Evolutionary conservation across 2,888 invertebrate genomes (phyloP).

Genomic region (Acholoe squamosa): DNA sequence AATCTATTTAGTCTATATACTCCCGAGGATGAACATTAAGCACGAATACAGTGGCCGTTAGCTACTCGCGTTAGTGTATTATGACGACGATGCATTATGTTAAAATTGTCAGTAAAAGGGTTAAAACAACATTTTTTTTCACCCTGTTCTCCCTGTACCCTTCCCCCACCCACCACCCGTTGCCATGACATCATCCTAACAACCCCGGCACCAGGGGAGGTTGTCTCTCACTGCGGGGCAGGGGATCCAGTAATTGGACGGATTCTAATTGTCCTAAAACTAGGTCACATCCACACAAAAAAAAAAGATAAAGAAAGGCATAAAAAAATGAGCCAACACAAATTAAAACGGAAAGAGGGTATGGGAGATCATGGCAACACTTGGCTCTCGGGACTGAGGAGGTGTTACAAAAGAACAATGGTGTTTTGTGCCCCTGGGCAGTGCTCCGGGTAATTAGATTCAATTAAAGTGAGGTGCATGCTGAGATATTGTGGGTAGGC

Average conservation of each 20-base stretch:
- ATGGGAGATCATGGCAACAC: no score
- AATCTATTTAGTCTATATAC: no score
- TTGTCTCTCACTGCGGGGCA: background rate
- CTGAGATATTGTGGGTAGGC: no score
- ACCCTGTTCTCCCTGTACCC: background rate
- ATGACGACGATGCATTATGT: no score
- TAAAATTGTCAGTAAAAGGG: no score
- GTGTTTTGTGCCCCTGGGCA: no score
- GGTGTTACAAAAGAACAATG: background rate
- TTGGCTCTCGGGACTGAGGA: no score
- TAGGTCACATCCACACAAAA: slow-evolving; percentile 7
- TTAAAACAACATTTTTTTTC: background rate
- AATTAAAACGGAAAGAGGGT: background rate
- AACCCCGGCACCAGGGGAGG: background rate
- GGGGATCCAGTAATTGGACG: background rate
- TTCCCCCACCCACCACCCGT: background rate
- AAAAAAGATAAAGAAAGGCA: background rate
- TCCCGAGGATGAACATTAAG: no score
- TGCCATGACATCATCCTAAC: slow-evolving; percentile 11
- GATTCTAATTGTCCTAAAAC: background rate
- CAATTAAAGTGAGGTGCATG: no score
- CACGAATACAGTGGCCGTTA: no score
- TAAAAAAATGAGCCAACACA: background rate
- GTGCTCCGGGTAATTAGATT: no score
- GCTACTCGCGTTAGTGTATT: no score